Percentiles rank a stretch among this genome's conserved stretches.
Conservation (phyloP, 1,140 invertebrate genomes). For the Phocides pigmalion region DNA sequence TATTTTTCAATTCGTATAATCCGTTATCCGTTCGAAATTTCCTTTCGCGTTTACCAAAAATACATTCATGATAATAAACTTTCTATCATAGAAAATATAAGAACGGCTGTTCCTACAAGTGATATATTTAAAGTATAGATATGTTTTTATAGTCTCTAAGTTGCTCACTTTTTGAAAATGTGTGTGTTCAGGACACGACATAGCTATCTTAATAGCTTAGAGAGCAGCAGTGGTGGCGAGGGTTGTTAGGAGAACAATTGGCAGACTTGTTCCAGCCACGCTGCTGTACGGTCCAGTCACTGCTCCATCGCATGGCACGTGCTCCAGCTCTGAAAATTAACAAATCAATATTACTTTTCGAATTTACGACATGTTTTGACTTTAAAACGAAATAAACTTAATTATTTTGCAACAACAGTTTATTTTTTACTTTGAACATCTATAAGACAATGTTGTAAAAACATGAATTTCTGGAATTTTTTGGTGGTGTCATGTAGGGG, state of each 20-base stretch:
- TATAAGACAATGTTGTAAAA: no score
- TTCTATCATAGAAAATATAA: constrained; percentile 18
- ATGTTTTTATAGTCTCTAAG: constrained; percentile 18
- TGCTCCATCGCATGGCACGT: constrained; percentile 84
- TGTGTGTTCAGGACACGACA: constrained; percentile 1
- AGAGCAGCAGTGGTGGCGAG: constrained; percentile 67
- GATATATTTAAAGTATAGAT: constrained; percentile 4
- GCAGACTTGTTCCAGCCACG: constrained; percentile 68
- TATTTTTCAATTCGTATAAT: constrained; percentile 6
- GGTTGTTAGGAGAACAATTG: constrained; percentile 66
- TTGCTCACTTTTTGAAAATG: neutral
- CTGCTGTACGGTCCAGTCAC: constrained; percentile 84
- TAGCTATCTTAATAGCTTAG: constrained; percentile 45
- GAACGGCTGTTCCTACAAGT: constrained; percentile 11
- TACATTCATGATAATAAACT: constrained; percentile 18
- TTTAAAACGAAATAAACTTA: no score
- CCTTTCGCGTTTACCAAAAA: constrained; percentile 12
- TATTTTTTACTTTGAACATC: no score
- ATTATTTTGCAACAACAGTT: no score
- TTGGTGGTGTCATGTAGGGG: no score
- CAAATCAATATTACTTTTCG: neutral
- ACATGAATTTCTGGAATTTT: no score
- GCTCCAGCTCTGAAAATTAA: constrained; percentile 82
- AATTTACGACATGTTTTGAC: no score
- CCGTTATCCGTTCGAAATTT: constrained; percentile 13